Evolutionary conservation across 35 echinoderm and acorn worm species (phyloP), one percentile per base, ranked within the genome.

Genomic region (Eucidaris tribuloides): DNA sequence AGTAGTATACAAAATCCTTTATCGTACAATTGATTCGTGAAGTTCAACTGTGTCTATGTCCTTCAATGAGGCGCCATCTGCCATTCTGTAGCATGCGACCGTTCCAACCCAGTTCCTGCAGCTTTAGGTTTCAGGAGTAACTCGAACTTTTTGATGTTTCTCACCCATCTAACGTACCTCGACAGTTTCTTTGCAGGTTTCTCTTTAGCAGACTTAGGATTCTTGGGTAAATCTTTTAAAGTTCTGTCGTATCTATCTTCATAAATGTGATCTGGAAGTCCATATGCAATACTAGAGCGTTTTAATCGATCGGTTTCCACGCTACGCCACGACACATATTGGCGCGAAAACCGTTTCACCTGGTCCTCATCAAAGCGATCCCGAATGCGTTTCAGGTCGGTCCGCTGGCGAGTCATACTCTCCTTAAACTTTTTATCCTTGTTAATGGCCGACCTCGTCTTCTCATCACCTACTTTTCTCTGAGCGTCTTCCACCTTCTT

Each of bases 301-400:
- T 84, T 85, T 27, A 92, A 76, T 22, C 95, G 70, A 35, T 93
- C 90, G 1, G 59, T 62, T 83, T 98, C 95, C 0, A 98, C 95
- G 31, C 95, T 93, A 56, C 85, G 88, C 95, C 95, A 98, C 2
- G 95, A 93, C 36, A 98, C 95, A 38, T 98, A 98, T 60, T 98
- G 95, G 36, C 79, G 84, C 9, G 81, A 72, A 79, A 98, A 98
- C 40, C 95, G 63, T 79, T 89, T 88, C 17, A 98, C 95, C 76
- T 98, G 95, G 30, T 98, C 95, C 45, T 88, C 90, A 42, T 98
- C 95, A 62, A 98, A 98, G 32, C 78, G 48, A 66, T 90, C 90
- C 76, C 92, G 45, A 17, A 85, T 85, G 11, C 58, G 15, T 64
- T 94, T 94, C 22, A 94, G 42, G 29, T 56, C 74, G 61, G 42